These are phyloP conservation scores for Sebastes oblongus DNA, from an alignment of 2,797 vertebrate genomes.

Conservation along the genomic window DNA sequence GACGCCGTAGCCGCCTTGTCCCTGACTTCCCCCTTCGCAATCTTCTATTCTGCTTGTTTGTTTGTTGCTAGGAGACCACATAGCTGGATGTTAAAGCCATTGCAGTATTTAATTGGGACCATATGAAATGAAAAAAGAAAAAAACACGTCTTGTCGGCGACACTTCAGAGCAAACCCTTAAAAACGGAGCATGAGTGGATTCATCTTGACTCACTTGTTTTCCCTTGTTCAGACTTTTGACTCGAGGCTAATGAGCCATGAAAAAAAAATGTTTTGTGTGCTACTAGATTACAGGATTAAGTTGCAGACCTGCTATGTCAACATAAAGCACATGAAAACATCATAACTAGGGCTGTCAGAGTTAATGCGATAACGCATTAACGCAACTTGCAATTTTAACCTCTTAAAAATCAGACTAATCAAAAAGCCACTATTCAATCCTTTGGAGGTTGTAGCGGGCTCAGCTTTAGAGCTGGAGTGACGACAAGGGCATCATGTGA, in stretches of 20 bases:
- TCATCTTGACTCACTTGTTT: background rate
- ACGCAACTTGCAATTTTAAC: too few species aligned
- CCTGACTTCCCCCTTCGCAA: constrained; percentile 36
- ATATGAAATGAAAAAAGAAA: constrained; percentile 63
- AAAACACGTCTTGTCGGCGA: constrained; percentile 59
- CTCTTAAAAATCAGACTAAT: too few species aligned
- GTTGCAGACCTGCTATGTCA: background rate
- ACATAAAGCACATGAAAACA: background rate
- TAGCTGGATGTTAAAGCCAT: constrained; percentile 55
- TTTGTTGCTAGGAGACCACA: constrained; percentile 75
- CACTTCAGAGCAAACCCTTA: constrained; percentile 41
- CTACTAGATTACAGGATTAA: constrained; percentile 3
- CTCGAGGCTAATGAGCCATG: background rate
- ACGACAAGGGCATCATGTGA: too few species aligned
- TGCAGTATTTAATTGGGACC: constrained; percentile 74
- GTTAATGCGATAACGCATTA: too few species aligned
- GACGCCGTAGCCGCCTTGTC: constrained; percentile 36
- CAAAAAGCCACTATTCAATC: too few species aligned
- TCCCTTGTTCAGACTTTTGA: background rate
- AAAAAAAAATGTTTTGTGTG: background rate
- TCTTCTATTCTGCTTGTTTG: constrained; percentile 69
- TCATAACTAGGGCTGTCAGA: too few species aligned
- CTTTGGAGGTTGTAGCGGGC: too few species aligned
- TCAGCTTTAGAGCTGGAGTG: too few species aligned
- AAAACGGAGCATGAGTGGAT: background rate